Conservation (phyloP, 2,113 vertebrate genomes). For the Melanotaenia duboulayi region DNA sequence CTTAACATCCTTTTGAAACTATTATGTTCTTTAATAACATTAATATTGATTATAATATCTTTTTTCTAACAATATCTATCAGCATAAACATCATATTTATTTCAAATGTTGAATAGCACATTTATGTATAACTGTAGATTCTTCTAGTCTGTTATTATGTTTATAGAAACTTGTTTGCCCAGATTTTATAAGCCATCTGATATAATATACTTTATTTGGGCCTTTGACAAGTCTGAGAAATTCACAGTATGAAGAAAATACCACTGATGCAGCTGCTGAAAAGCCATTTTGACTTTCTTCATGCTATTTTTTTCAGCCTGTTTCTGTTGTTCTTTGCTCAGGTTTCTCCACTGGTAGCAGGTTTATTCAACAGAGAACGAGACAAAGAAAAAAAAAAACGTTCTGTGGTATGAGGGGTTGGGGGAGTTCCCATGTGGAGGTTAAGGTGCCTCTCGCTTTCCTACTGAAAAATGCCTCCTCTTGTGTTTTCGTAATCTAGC, state of each 20-base stretch:
- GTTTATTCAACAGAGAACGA: background rate
- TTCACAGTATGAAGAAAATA: background rate
- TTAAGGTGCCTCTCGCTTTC: slow-evolving; percentile 21
- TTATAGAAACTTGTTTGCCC: background rate
- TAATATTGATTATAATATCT: background rate
- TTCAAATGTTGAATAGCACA: background rate
- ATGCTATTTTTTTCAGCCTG: slow-evolving; percentile 2
- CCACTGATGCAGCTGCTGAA: background rate
- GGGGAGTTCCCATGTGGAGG: slow-evolving; percentile 15
- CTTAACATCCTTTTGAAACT: background rate
- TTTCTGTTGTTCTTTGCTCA: slow-evolving; percentile 27
- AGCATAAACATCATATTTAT: slow-evolving; percentile 3
- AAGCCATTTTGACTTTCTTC: background rate
- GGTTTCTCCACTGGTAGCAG: slow-evolving; percentile 3
- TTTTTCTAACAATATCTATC: background rate
- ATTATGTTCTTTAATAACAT: background rate
- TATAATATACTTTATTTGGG: slow-evolving; percentile 4
- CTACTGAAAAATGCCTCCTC: slow-evolving; percentile 18
- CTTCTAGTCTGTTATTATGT: background rate
- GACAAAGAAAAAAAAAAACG: slow-evolving; percentile 9
- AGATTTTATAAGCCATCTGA: background rate
- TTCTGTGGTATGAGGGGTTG: slow-evolving; percentile 20
- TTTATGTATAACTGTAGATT: background rate
- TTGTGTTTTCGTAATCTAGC: slow-evolving; percentile 36
- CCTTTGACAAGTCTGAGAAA: slow-evolving; percentile 46